A percentile compares a stretch with the other conserved stretches of the same genome.
Evolutionary conservation across 1,140 invertebrate genomes (phyloP).

Genomic region (Bathynomus jamesi): DNA sequence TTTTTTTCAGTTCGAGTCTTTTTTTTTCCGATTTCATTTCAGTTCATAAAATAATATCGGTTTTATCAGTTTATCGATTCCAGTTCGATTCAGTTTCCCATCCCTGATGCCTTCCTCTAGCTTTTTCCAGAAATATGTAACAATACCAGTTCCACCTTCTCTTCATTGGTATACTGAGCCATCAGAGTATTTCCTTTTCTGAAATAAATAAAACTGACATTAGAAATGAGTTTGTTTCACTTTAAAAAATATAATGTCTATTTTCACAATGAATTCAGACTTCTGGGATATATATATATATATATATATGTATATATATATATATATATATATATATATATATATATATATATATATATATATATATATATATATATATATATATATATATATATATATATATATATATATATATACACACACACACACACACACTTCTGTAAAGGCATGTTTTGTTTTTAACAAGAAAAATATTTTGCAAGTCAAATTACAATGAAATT

Average conservation of each 20-base stretch:
- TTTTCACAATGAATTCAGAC: not conserved
- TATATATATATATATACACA: too few relatives aligned
- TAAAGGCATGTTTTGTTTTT: too few relatives aligned
- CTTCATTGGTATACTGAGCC: not conserved
- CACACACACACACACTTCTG: too few relatives aligned
- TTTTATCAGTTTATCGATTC: too few relatives aligned
- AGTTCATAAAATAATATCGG: too few relatives aligned
- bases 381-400: constrained; percentile 1
- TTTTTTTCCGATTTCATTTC: too few relatives aligned
- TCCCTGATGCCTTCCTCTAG: too few relatives aligned
- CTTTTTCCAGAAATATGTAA: not conserved
- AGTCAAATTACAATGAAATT: not conserved
- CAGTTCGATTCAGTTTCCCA: too few relatives aligned
- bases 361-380: constrained; percentile 3
- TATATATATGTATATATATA: constrained; percentile 1
- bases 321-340: constrained; percentile 3
- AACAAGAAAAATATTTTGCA: too few relatives aligned
- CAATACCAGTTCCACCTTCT: not conserved
- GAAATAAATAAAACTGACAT: too few relatives aligned
- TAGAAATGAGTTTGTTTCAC: too few relatives aligned
- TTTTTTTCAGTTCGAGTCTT: too few relatives aligned
- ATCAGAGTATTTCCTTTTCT: not conserved
- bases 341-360: constrained; percentile 3
- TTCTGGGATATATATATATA: not conserved
- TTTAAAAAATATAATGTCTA: not conserved